Conservation (phyloP, 92 coral and sea anemone species). For the Micromussa lordhowensis region DNA sequence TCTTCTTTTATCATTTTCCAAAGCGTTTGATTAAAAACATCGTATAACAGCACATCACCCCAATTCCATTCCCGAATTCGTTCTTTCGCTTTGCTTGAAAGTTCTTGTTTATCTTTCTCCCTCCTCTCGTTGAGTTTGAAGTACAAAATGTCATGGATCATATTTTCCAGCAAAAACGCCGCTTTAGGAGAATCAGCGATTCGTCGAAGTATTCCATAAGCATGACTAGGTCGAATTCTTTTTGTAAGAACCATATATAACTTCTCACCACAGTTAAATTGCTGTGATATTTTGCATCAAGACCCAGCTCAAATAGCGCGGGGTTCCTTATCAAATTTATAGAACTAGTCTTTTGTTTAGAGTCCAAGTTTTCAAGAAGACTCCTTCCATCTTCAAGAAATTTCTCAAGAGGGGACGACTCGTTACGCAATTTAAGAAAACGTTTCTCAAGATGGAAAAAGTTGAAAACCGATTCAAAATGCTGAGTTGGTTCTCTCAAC, state of each 20-base stretch:
- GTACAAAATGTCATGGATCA: conserved; percentile 69
- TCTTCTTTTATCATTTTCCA: conserved; percentile 68
- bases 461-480: conserved; percentile 76
- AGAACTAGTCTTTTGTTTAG: background rate
- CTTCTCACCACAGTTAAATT: background rate
- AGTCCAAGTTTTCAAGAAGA: conserved; percentile 4
- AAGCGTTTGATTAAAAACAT: conserved; percentile 64
- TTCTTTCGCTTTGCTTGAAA: conserved; percentile 33
- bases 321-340: conserved; percentile 63
- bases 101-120: conserved; percentile 2
- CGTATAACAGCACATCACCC: conserved; percentile 68
- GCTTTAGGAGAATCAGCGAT: conserved; percentile 76
- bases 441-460: conserved; percentile 51
- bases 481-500: conserved; percentile 70
- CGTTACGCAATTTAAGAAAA: conserved; percentile 23
- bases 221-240: conserved; percentile 72
- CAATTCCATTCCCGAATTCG: conserved; percentile 66
- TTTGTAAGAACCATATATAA: conserved; percentile 62
- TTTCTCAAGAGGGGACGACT: conserved; percentile 9
- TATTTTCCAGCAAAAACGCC: conserved; percentile 77
- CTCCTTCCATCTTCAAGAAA: conserved; percentile 16
- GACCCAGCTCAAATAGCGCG: conserved; percentile 77
- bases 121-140: conserved; percentile 71
- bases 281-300: conserved; percentile 28
- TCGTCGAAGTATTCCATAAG: conserved; percentile 85